Percentiles rank a stretch among this genome's conserved stretches.
Conservation (phyloP, 2,797 vertebrate species). For the Enteromius argenteus region DNA sequence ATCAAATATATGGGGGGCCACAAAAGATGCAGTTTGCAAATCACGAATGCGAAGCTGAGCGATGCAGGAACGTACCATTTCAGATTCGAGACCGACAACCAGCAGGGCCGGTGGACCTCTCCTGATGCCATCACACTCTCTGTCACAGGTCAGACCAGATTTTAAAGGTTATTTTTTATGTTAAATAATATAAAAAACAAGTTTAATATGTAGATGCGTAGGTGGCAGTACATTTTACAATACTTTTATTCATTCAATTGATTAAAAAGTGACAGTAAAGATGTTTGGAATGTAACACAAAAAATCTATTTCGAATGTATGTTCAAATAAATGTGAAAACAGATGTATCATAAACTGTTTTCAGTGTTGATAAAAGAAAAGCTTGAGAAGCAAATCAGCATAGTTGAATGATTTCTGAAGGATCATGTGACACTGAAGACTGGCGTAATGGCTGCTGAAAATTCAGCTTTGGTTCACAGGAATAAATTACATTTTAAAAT, state of each 20-base stretch:
- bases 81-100: constrained; percentile 81
- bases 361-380: not conserved
- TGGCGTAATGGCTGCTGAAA: not conserved
- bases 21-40: constrained; percentile 81
- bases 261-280: too few relatives aligned
- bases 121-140: constrained; percentile 75
- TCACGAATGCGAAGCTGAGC: constrained; percentile 74
- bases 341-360: too few relatives aligned
- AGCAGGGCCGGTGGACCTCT: constrained; percentile 80
- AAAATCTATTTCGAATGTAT: too few relatives aligned
- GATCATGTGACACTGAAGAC: not conserved
- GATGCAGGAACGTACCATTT: constrained; percentile 82
- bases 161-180: not conserved
- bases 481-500: not conserved
- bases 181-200: not conserved
- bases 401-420: not conserved
- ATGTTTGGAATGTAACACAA: not conserved
- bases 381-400: not conserved
- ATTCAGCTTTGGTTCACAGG: not conserved
- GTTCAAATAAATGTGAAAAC: too few relatives aligned
- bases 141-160: constrained; percentile 72
- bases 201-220: not conserved
- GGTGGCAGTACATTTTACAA: not conserved
- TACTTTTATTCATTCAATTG: not conserved
- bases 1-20: constrained; percentile 76